Evolutionary conservation across 2,113 vertebrate species (phyloP).

Genomic region (Gobiocypris rarus): DNA sequence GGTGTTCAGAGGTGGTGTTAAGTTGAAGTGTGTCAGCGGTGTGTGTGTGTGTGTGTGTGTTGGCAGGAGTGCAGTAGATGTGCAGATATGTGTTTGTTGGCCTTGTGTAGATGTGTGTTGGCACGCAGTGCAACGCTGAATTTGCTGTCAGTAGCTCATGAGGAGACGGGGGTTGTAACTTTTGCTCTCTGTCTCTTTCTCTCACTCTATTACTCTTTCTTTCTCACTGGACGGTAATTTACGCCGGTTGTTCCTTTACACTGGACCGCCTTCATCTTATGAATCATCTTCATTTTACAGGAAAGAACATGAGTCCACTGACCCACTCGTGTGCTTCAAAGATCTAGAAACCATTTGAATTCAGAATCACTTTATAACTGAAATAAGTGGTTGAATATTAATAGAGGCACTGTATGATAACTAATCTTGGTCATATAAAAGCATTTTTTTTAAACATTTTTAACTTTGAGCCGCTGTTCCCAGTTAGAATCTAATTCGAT

Average conservation of each 20-base stretch:
- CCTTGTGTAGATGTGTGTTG: slow-evolving; percentile 52
- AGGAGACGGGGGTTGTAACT: slow-evolving; percentile 65
- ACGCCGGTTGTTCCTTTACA: slow-evolving; percentile 52
- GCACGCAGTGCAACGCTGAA: slow-evolving; percentile 32
- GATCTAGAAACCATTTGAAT: slow-evolving; percentile 20
- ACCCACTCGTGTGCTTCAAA: slow-evolving; percentile 34
- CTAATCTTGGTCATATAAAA: not conserved
- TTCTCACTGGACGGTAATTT: slow-evolving; percentile 53
- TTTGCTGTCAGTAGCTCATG: slow-evolving; percentile 63
- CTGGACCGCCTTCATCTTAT: slow-evolving; percentile 54
- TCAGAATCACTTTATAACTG: not conserved
- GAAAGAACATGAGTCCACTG: slow-evolving; percentile 47
- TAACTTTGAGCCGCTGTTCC: not conserved
- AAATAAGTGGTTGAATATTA: not conserved
- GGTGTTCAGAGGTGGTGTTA: slow-evolving; percentile 56
- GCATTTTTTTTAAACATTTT: not conserved
- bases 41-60: slow-evolving; percentile 58
- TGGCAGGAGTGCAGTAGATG: slow-evolving; percentile 42
- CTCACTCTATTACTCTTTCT: slow-evolving; percentile 25
- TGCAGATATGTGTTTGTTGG: slow-evolving; percentile 60
- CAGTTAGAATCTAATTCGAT: not conserved
- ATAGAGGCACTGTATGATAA: not conserved
- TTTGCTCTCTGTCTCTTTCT: slow-evolving; percentile 45
- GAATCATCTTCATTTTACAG: slow-evolving; percentile 60
- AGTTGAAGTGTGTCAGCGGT: slow-evolving; percentile 55